phyloP scores from a whole-genome alignment of 2,888 invertebrate genomes.

The Ophioninae sp. region DNA sequence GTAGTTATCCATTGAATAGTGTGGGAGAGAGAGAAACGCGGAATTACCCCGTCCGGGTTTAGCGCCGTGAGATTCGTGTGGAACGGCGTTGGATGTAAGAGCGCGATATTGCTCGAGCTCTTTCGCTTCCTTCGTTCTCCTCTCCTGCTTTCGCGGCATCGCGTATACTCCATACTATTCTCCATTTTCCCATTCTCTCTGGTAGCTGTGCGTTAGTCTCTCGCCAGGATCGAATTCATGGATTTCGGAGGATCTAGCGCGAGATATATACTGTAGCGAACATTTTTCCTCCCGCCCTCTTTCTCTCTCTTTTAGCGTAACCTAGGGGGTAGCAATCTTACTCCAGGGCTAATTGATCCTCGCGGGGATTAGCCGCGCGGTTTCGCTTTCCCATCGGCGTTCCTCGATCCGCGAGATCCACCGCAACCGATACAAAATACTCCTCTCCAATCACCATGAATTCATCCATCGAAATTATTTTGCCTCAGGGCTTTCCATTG shows the following conservation, averaged over 20 bases:
- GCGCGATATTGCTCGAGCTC: slow-evolving; percentile 52
- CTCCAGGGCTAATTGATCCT: slow-evolving; percentile 58
- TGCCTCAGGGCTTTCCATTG: neutral
- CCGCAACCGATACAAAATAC: slow-evolving; percentile 27
- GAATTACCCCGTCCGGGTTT: slow-evolving; percentile 58
- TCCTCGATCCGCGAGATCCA: slow-evolving; percentile 10
- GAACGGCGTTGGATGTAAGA: slow-evolving; percentile 31
- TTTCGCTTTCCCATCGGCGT: slow-evolving; percentile 48
- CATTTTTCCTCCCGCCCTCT: slow-evolving; percentile 33
- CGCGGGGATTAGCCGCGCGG: slow-evolving; percentile 55
- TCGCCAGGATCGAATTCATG: slow-evolving; percentile 58
- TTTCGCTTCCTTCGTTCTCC: slow-evolving; percentile 23
- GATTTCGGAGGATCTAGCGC: slow-evolving; percentile 52
- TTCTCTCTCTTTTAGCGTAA: neutral
- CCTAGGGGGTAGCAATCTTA: slow-evolving; percentile 48
- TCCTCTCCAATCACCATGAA: slow-evolving; percentile 22
- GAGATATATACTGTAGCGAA: slow-evolving; percentile 24
- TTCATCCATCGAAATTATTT: slow-evolving; percentile 17
- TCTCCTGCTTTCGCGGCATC: neutral
- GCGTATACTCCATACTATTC: slow-evolving; percentile 1
- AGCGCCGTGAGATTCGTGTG: slow-evolving; percentile 36
- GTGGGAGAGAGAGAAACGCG: slow-evolving; percentile 28
- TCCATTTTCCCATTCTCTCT: slow-evolving; percentile 21
- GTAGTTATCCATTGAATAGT: neutral
- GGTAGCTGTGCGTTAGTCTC: slow-evolving; percentile 9